Percentiles rank a stretch among this genome's conserved stretches.
These are phyloP conservation scores for Phlogophora meticulosa DNA, from an alignment of 2,888 invertebrate genomes.

Conservation along the genomic window DNA sequence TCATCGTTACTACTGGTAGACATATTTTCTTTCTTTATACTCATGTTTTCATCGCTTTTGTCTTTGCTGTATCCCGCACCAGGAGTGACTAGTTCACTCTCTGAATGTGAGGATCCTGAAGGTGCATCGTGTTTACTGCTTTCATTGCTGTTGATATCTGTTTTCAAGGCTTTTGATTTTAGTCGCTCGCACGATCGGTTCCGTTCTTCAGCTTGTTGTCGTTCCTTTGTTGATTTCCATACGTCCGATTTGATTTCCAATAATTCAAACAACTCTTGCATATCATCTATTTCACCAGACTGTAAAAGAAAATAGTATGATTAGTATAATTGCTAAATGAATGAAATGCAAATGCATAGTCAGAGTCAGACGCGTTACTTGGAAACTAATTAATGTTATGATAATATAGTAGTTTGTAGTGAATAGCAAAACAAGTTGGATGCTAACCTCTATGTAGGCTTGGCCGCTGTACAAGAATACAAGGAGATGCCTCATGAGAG, in stretches of 20 bases:
- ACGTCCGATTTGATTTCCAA: constrained; percentile 96
- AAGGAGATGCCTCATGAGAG: constrained; percentile 95
- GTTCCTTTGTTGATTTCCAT: constrained; percentile 92
- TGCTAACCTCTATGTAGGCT: constrained; percentile 94
- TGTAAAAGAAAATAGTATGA: constrained; percentile 80
- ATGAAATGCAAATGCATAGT: constrained; percentile 41
- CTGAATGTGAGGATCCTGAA: constrained; percentile 89
- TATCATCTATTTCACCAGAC: constrained; percentile 95
- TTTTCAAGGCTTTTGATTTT: constrained; percentile 86
- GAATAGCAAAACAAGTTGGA: constrained; percentile 49
- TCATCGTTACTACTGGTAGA: constrained; percentile 90
- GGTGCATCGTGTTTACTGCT: constrained; percentile 90
- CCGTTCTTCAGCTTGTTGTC: constrained; percentile 88
- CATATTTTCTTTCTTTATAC: constrained; percentile 90
- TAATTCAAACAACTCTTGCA: constrained; percentile 95
- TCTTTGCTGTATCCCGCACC: constrained; percentile 89
- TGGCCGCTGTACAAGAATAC: constrained; percentile 97
- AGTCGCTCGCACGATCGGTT: constrained; percentile 88
- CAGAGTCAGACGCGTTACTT: constrained; percentile 37
- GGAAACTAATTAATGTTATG: constrained; percentile 54
- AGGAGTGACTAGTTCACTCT: constrained; percentile 87
- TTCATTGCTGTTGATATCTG: constrained; percentile 90
- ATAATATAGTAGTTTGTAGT: constrained; percentile 37
- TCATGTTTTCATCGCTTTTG: constrained; percentile 84
- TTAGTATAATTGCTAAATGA: constrained; percentile 31